These are phyloP conservation scores for Drosophila serrata DNA, from an alignment of 1,140 invertebrate species.

Conservation along the genomic window DNA sequence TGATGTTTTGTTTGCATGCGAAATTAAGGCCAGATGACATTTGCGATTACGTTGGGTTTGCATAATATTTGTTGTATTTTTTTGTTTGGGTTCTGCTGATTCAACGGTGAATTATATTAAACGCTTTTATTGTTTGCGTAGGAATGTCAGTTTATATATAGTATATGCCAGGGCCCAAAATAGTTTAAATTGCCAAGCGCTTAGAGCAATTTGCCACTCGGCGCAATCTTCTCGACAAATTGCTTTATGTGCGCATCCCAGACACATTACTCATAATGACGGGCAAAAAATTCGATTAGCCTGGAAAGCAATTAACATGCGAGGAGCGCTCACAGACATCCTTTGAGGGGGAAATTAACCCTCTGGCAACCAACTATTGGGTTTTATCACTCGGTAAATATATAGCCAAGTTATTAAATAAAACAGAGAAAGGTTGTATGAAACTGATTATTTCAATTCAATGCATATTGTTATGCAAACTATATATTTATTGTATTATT, in stretches of 20 bases:
- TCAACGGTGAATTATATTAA: conserved; percentile 36
- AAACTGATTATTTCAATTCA: background rate
- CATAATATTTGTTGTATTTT: conserved; percentile 26
- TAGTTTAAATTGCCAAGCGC: conserved; percentile 56
- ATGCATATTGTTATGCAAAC: background rate
- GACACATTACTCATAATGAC: conserved; percentile 81
- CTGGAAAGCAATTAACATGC: conserved; percentile 79
- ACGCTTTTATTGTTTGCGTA: conserved; percentile 56
- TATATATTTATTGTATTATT: background rate
- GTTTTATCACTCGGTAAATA: too few species aligned
- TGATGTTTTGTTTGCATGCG: conserved; percentile 69
- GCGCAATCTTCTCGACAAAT: conserved; percentile 68
- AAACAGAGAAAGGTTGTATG: background rate
- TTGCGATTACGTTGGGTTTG: conserved; percentile 60
- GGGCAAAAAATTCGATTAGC: conserved; percentile 82
- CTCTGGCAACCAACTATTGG: background rate
- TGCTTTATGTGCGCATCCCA: conserved; percentile 64
- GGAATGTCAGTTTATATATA: background rate
- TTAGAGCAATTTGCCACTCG: conserved; percentile 71
- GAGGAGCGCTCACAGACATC: conserved; percentile 48
- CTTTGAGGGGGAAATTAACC: conserved; percentile 26
- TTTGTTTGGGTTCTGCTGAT: conserved; percentile 10
- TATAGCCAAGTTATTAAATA: background rate
- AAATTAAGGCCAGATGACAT: conserved; percentile 75
- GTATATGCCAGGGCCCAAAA: background rate